Conservation (phyloP, 2,113 vertebrate species). For the Pyxicephalus adspersus region DNA sequence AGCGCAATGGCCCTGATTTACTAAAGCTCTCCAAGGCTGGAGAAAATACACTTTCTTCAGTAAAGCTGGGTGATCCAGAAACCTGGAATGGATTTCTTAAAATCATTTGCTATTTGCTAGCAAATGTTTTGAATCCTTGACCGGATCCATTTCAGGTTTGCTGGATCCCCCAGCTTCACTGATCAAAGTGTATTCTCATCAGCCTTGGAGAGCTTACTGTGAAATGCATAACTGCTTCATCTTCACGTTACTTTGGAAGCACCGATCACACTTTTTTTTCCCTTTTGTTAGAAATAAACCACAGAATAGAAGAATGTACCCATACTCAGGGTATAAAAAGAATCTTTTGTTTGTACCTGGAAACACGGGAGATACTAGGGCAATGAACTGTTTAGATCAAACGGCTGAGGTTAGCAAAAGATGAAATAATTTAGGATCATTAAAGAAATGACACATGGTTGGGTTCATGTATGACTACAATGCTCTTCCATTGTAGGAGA, state of each 20-base stretch:
- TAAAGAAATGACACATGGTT: constrained; percentile 27
- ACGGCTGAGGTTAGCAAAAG: constrained; percentile 23
- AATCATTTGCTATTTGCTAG: no score
- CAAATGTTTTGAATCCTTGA: no score
- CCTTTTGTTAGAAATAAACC: background rate
- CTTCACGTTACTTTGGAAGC: constrained; percentile 11
- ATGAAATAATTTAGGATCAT: constrained; percentile 40
- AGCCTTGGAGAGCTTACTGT: background rate
- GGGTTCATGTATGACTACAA: constrained; percentile 18
- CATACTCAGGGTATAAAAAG: constrained; percentile 24
- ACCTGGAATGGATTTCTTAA: no score
- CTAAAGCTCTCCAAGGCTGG: no score
- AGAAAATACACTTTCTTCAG: no score
- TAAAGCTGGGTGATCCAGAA: no score
- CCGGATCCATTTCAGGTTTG: no score
- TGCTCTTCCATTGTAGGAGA: background rate
- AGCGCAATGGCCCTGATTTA: no score
- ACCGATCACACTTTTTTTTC: constrained; percentile 8
- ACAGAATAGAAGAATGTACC: constrained; percentile 27
- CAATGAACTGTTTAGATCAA: constrained; percentile 40
- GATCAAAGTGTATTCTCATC: no score
- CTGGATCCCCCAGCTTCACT: no score
- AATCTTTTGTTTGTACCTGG: constrained; percentile 38
- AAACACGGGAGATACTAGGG: constrained; percentile 20
- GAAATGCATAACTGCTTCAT: constrained; percentile 46